Conservation (phyloP, 1,140 invertebrate genomes). For the Drosophila quadrilineata region DNA sequence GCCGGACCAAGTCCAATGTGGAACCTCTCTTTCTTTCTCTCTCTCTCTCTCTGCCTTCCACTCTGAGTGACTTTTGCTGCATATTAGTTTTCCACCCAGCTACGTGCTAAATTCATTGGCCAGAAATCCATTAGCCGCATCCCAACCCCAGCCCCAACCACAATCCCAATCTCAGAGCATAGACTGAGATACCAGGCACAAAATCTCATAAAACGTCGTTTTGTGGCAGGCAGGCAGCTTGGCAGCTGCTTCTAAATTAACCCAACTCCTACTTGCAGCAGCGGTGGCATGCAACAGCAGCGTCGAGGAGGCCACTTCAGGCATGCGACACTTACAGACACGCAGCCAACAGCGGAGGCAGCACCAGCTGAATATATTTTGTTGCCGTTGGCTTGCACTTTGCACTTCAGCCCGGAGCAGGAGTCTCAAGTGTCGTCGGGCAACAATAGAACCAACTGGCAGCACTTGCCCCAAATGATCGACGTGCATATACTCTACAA, state of each 20-base stretch:
- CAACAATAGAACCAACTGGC: slow-evolving; percentile 9
- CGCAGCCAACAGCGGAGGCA: slow-evolving; percentile 22
- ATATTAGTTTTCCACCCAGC: slow-evolving; percentile 71
- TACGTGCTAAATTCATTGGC: slow-evolving; percentile 74
- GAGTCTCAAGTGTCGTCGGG: slow-evolving; percentile 42
- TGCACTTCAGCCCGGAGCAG: slow-evolving; percentile 67
- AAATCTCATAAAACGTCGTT: slow-evolving; percentile 73
- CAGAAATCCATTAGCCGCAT: slow-evolving; percentile 68
- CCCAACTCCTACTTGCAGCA: slow-evolving; percentile 20
- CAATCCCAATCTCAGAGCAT: slow-evolving; percentile 26
- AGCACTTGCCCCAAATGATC: not conserved
- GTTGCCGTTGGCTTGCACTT: slow-evolving; percentile 58
- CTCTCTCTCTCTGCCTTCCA: too few species aligned
- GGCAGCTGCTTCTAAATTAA: slow-evolving; percentile 73
- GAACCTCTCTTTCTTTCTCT: not conserved
- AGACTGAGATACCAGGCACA: too few species aligned
- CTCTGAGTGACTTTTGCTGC: too few species aligned
- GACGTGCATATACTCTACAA: slow-evolving; percentile 6
- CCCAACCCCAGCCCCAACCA: slow-evolving; percentile 18
- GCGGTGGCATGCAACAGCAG: slow-evolving; percentile 15
- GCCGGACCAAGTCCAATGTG: slow-evolving; percentile 16
- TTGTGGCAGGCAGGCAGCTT: slow-evolving; percentile 24
- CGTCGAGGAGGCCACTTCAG: slow-evolving; percentile 44
- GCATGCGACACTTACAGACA: slow-evolving; percentile 64
- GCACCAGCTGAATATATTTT: slow-evolving; percentile 46